Conservation (phyloP, 2,888 invertebrate species). For the Fragum whitleyi region DNA sequence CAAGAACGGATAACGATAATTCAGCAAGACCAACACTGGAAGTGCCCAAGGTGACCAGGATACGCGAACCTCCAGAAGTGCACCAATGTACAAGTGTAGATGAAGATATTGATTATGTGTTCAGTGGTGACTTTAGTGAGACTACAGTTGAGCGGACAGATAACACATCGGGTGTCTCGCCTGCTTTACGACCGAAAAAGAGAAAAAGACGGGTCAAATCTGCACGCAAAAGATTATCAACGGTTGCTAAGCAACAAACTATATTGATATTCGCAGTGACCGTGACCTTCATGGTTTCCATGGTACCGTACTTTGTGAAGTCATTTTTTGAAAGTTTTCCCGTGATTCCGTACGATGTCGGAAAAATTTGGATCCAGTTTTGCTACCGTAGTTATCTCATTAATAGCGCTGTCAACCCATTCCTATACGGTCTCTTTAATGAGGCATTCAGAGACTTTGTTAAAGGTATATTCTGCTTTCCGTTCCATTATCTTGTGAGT, state of each 20-base stretch:
- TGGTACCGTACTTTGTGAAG: slow-evolving; percentile 14
- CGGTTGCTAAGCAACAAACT: slow-evolving; percentile 16
- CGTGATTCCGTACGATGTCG: neutral
- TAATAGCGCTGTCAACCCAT: slow-evolving; percentile 13
- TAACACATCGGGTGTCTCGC: neutral
- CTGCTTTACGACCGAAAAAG: neutral
- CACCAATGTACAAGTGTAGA: neutral
- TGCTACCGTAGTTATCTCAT: slow-evolving; percentile 12
- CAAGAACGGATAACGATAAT: neutral
- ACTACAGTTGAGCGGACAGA: neutral
- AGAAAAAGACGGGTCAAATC: neutral
- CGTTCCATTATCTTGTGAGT: neutral
- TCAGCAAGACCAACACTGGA: neutral
- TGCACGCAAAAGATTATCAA: neutral
- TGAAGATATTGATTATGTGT: neutral
- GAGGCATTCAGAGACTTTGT: slow-evolving; percentile 5
- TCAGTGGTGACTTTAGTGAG: neutral
- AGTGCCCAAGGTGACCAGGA: neutral
- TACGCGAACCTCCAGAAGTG: no score
- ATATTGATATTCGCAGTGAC: slow-evolving; percentile 3
- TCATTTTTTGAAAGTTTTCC: slow-evolving; percentile 10
- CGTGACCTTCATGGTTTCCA: slow-evolving; percentile 3
- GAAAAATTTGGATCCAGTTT: slow-evolving; percentile 15
- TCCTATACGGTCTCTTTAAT: slow-evolving; percentile 15
- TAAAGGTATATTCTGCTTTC: neutral